Base-by-base conservation (phyloP, 2,113 vertebrate species). In the Eublepharis macularius region DNA sequence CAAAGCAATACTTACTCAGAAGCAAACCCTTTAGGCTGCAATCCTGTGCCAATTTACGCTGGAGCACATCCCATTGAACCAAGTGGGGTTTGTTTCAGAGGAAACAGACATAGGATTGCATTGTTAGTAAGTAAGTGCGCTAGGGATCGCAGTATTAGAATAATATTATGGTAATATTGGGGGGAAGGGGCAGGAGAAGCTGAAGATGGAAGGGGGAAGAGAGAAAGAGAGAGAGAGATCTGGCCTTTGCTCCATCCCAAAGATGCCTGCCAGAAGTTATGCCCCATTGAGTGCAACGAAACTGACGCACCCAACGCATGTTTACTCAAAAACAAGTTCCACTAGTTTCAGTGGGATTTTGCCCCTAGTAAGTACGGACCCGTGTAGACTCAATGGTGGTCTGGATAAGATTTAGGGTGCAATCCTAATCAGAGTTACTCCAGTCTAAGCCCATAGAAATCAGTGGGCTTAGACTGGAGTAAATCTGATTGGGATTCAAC, bases 101-200 rank as follows among this genome's bases (percentile, higher is more conserved):
- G 4, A 29, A 63, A 63, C 7, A 63, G 60, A 26, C 26, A 29
- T 21, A 21, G 54, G 54, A 57, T 24, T 57, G 54, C 54, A 51
- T 51, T 17, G 54, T 24, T 81, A 26, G 21, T 36, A 57, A 26
- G 21, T 36, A 57, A 72, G 21, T 36, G 12, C 32, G n/a, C 24
- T 19, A 14, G 32, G 39, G 29, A 26, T 6, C 32, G 47, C 36
- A 39, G 3, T 3, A 13, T 36, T 73, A 85, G 16, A 54, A 87
- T 70, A 86, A 86, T 81, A 86, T 76, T 90, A 92, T 93, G 91
- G 84, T 95, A 94, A 92, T 90, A 92, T 9, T 29, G 9, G 13
- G 29, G 54, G 34, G 17, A 6, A 26, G 26, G 49, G 10, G 34
- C 24, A 47, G 10, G 49, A 43, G 36, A 12, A 43, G 29, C 16